Evolutionary conservation across 2,113 vertebrate species (phyloP).

Genomic region (Girardinichthys multiradiatus): DNA sequence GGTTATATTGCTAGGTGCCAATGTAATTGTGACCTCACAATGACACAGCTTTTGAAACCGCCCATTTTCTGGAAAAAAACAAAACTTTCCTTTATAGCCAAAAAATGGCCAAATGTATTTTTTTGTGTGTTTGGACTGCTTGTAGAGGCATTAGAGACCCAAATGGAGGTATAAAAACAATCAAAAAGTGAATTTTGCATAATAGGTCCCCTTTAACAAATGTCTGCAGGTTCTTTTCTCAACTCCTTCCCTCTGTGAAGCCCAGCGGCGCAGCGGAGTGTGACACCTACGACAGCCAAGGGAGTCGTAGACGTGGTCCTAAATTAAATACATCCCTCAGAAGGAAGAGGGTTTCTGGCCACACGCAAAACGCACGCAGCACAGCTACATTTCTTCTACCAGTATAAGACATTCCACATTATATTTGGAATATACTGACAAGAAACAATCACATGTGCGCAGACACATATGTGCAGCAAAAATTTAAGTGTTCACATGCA

Average conservation of each 20-base stretch:
- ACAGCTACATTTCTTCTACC: neutral
- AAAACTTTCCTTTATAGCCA: too few relatives aligned
- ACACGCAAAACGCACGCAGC: slow-evolving; percentile 38
- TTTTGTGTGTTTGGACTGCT: too few relatives aligned
- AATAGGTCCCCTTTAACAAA: too few relatives aligned
- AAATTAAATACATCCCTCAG: slow-evolving; percentile 67
- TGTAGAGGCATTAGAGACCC: too few relatives aligned
- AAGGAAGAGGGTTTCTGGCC: slow-evolving; percentile 39
- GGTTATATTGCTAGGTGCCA: too few relatives aligned
- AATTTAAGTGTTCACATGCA: neutral
- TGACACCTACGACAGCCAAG: slow-evolving; percentile 49
- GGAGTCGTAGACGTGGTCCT: slow-evolving; percentile 51
- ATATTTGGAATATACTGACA: neutral
- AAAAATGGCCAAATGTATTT: too few relatives aligned
- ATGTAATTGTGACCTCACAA: too few relatives aligned
- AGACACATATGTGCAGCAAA: neutral
- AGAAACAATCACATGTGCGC: neutral
- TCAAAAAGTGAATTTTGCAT: too few relatives aligned
- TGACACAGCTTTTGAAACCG: too few relatives aligned
- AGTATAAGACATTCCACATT: neutral
- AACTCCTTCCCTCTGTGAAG: slow-evolving; percentile 23
- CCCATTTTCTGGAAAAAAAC: too few relatives aligned
- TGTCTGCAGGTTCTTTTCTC: slow-evolving; percentile 6
- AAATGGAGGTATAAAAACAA: too few relatives aligned
- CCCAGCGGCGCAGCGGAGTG: slow-evolving; percentile 24